Percentiles rank a stretch among this genome's conserved stretches.
These are phyloP conservation scores for Polylopha cassiicola DNA, from an alignment of 2,888 invertebrate genomes.

Conservation along the genomic window DNA sequence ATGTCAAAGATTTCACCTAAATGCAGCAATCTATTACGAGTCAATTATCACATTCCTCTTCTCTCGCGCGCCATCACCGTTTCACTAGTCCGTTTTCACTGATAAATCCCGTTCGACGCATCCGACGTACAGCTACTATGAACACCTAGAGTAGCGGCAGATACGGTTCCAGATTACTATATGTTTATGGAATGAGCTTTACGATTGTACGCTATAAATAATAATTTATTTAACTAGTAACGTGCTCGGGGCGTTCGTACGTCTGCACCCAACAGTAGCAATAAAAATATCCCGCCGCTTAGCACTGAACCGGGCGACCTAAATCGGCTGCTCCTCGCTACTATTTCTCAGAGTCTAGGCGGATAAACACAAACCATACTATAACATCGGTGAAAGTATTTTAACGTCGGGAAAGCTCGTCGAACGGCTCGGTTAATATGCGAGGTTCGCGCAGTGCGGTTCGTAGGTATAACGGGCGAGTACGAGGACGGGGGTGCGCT, in stretches of 20 bases:
- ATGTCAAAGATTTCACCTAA: slow-evolving; percentile 60
- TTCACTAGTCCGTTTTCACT: slow-evolving; percentile 13
- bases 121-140: slow-evolving; percentile 1
- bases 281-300: slow-evolving; percentile 75
- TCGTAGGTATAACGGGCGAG: slow-evolving; percentile 5
- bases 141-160: slow-evolving; percentile 4
- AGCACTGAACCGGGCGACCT: slow-evolving; percentile 74
- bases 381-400: slow-evolving; percentile 26
- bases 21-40: slow-evolving; percentile 47
- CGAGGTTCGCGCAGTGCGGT: slow-evolving; percentile 24
- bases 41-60: slow-evolving; percentile 41
- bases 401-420: slow-evolving; percentile 26
- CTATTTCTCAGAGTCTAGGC: slow-evolving; percentile 43
- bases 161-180: slow-evolving; percentile 28
- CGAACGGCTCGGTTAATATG: slow-evolving; percentile 21
- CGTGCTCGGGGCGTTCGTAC: slow-evolving; percentile 58
- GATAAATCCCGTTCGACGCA: slow-evolving; percentile 10
- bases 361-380: slow-evolving; percentile 35
- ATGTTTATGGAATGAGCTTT: slow-evolving; percentile 72
- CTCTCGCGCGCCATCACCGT: slow-evolving; percentile 28
- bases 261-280: slow-evolving; percentile 67
- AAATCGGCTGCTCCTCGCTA: slow-evolving; percentile 58
- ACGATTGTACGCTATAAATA: slow-evolving; percentile 66
- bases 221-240: slow-evolving; percentile 62
- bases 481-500: slow-evolving; percentile 9